Percentiles rank a stretch among this genome's conserved stretches.
phyloP scores from a whole-genome alignment of 2,888 invertebrate genomes.

The Lathronympha strigana region DNA sequence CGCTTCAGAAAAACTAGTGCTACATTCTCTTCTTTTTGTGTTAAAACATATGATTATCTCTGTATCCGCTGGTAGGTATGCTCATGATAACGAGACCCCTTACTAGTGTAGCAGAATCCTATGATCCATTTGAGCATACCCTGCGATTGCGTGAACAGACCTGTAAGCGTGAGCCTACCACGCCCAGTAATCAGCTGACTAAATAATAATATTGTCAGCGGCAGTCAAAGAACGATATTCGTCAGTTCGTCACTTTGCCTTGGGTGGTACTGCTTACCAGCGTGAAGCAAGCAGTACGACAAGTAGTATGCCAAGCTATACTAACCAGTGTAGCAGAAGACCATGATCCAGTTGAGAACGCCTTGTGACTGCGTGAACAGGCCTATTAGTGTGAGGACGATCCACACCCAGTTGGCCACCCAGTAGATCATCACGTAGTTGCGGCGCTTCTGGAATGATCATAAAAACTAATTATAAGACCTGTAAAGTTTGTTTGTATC shows the following conservation, averaged over 20 bases:
- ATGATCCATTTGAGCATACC: conserved; percentile 4
- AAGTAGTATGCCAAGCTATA: background rate
- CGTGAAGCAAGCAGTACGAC: background rate
- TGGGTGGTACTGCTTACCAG: too few species aligned
- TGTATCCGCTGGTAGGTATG: too few species aligned
- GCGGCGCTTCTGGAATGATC: conserved; percentile 32
- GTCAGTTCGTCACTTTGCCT: too few species aligned
- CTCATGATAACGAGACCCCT: too few species aligned
- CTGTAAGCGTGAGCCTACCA: conserved; percentile 1
- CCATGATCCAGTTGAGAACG: background rate
- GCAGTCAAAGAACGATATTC: too few species aligned
- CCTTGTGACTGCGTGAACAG: conserved; percentile 11
- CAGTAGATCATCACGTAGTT: conserved; percentile 34
- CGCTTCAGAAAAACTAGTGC: too few species aligned
- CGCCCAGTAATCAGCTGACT: too few species aligned
- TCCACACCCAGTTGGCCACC: conserved; percentile 13
- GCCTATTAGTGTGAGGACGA: conserved; percentile 5
- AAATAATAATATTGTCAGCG: too few species aligned
- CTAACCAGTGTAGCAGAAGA: conserved; percentile 25
- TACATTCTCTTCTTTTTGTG: too few species aligned
- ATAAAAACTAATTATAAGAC: background rate
- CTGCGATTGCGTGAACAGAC: conserved; percentile 3
- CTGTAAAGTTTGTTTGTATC: too few species aligned
- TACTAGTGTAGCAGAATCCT: conserved; percentile 20
- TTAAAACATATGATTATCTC: too few species aligned